Evolutionary conservation across 2,113 vertebrate species (phyloP).

Genomic region (Blennius ocellaris): DNA sequence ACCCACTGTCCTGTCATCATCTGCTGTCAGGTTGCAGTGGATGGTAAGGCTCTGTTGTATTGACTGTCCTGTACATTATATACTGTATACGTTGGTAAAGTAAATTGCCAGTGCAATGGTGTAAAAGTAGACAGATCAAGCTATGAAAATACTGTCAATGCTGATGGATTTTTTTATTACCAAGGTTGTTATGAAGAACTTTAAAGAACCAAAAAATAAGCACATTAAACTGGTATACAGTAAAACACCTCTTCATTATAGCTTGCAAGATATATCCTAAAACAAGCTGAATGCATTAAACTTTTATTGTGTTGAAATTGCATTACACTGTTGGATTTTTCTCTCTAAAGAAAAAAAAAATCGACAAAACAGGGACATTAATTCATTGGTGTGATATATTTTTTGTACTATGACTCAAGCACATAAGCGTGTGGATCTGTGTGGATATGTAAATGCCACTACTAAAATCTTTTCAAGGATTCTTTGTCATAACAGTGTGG

Average conservation of each 20-base stretch:
- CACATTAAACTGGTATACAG: too few species aligned
- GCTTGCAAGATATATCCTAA: too few species aligned
- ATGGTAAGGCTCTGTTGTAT: conserved; percentile 83
- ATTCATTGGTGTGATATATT: conserved; percentile 14
- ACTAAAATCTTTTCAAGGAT: conserved; percentile 31
- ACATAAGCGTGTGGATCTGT: not conserved
- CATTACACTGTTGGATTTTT: not conserved
- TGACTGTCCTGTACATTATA: too few species aligned
- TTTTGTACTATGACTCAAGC: conserved; percentile 6
- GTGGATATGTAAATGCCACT: conserved; percentile 5
- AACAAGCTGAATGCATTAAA: not conserved
- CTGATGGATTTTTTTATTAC: conserved; percentile 1
- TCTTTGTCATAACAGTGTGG: conserved; percentile 48
- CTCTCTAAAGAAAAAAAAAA: conserved; percentile 6
- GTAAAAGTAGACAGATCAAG: conserved; percentile 5
- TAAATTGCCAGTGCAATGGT: not conserved
- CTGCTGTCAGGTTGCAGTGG: conserved; percentile 96
- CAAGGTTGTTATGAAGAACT: not conserved
- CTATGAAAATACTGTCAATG: not conserved
- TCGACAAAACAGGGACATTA: not conserved
- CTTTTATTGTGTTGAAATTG: not conserved
- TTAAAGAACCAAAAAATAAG: too few species aligned
- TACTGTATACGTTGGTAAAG: too few species aligned
- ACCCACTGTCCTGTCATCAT: conserved; percentile 93
- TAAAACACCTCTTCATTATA: too few species aligned